Conservation (phyloP, 2,113 vertebrate genomes). For the Coptodon bakossiorum region DNA sequence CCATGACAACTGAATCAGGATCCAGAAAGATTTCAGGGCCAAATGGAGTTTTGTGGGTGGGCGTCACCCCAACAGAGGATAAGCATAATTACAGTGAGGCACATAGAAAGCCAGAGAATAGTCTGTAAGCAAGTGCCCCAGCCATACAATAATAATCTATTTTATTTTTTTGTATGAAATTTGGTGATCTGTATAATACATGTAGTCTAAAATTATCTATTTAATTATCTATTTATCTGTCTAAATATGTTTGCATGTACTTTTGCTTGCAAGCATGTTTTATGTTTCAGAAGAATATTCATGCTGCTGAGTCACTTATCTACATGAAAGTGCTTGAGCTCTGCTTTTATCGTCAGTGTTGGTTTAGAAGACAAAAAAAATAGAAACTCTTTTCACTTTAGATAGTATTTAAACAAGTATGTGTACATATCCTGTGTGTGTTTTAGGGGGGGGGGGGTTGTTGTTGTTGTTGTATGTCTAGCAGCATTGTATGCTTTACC, state of each 20-base stretch:
- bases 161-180: neutral
- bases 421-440: neutral
- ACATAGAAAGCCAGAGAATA: conserved; percentile 38
- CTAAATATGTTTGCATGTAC: neutral
- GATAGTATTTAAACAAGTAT: neutral
- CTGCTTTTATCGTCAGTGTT: neutral
- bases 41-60: conserved; percentile 48
- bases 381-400: neutral
- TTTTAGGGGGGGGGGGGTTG: too few species aligned
- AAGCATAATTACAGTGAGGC: conserved; percentile 63
- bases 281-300: neutral
- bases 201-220: neutral
- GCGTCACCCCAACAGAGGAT: conserved; percentile 62
- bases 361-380: neutral
- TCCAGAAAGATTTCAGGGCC: conserved; percentile 69
- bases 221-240: neutral
- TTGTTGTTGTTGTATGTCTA: accelerated
- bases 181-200: neutral
- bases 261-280: neutral
- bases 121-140: conserved; percentile 36
- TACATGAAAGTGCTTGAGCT: neutral
- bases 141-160: neutral
- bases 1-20: conserved; percentile 67
- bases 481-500: neutral
- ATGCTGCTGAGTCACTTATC: neutral